These are phyloP conservation scores for Pygoscelis adeliae DNA, from an alignment of 2,113 vertebrate species.

Conservation along the genomic window DNA sequence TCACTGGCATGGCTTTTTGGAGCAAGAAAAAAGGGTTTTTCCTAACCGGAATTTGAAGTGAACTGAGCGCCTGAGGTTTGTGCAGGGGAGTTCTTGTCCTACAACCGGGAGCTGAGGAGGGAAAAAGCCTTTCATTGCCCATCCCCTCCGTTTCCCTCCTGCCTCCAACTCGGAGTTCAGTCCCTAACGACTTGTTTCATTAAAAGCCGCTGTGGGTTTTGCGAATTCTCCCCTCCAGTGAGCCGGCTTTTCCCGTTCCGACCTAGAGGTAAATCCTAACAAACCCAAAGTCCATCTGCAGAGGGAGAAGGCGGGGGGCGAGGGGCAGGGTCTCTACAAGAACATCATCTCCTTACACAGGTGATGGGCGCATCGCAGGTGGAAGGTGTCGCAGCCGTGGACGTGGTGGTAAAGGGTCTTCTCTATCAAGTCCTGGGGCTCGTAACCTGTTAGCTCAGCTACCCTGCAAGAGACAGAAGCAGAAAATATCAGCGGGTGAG, in stretches of 20 bases:
- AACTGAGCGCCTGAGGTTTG: not conserved
- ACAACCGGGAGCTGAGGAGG: not conserved
- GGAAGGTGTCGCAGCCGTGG: constrained; percentile 96
- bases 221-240: not conserved
- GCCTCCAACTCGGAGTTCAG: not conserved
- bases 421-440: constrained; percentile 98
- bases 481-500: not conserved
- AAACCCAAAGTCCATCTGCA: not conserved
- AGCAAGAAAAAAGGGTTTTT: not conserved
- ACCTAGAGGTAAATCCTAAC: not conserved
- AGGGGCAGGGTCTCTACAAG: not conserved
- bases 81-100: not conserved
- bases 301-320: not conserved
- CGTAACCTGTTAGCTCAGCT: constrained; percentile 95
- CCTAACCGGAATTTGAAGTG: not conserved
- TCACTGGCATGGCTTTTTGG: not conserved
- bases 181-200: not conserved
- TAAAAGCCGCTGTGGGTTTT: not conserved
- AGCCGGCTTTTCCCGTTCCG: not conserved
- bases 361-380: constrained; percentile 95
- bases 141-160: not conserved
- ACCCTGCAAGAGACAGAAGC: constrained; percentile 78
- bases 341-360: constrained; percentile 84
- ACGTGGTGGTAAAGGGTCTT: constrained; percentile 98
- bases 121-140: not conserved